A percentile compares a stretch with the other conserved stretches of the same genome.
These are phyloP conservation scores for Amniataba percoides DNA, from an alignment of 2,797 vertebrate genomes.

Conservation along the genomic window DNA sequence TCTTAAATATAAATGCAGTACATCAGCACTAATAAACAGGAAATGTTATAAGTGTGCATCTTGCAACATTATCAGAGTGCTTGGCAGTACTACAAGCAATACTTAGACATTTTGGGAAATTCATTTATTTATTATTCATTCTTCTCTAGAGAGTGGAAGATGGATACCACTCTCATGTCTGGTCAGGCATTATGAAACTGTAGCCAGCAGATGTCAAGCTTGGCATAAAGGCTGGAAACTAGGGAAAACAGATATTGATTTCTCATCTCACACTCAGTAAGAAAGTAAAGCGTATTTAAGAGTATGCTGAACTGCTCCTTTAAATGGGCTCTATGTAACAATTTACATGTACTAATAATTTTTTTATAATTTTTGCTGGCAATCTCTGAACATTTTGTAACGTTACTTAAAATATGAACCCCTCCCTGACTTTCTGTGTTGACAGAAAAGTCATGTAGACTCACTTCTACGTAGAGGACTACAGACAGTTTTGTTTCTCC, in stretches of 20 bases:
- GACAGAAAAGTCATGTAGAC: no score
- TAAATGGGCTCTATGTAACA: not conserved
- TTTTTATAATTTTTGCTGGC: no score
- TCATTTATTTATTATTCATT: no score
- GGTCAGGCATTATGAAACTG: not conserved
- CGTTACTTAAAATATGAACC: no score
- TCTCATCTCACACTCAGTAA: not conserved
- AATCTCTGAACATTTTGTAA: no score
- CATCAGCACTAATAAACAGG: not conserved
- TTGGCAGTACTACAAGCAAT: not conserved
- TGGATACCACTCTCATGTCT: not conserved
- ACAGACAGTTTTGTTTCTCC: no score
- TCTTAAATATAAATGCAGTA: conserved; percentile 13
- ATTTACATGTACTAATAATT: no score
- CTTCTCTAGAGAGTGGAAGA: not conserved
- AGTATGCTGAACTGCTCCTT: not conserved
- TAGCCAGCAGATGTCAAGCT: not conserved
- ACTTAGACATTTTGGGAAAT: not conserved
- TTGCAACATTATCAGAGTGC: not conserved
- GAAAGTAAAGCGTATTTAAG: not conserved
- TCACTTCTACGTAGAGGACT: no score
- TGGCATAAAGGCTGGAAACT: not conserved
- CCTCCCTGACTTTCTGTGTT: no score
- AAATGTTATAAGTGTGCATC: not conserved
- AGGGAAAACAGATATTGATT: not conserved